Evolutionary conservation across 2,888 invertebrate species (phyloP), one percentile per base, ranked within the genome.

Genomic region (Eumerus sabulonum): DNA sequence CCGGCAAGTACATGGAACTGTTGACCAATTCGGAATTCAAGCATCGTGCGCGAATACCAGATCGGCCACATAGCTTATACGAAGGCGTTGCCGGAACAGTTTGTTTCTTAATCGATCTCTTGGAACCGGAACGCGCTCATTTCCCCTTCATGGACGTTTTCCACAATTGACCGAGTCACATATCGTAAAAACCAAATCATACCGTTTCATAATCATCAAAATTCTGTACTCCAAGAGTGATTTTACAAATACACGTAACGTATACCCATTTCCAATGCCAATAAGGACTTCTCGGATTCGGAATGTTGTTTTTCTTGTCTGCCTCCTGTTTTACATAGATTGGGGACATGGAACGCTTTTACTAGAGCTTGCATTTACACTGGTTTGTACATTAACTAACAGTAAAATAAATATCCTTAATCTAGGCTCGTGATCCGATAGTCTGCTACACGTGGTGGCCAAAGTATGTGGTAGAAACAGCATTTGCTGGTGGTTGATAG

Each of bases 51-150:
- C 91, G 94, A 45, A 91, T 92, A 12, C 97, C 97, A 0, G 97
- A 97, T 87, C 91, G 91, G 83, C 96, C 96, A 0, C 94, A 92
- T 85, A 96, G 95, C 85, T 90, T 98, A 83, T 88, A 93, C 88
- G 97, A 97, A 89, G 97, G 97, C 1, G 91, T 93, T 64, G 95
- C 96, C 9, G 97, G 97, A 1, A 94, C 96, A 0, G 93, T 94
- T 9, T 97, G 96, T 85, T 97, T 91, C 86, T 89, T 97, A 59
- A 90, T 92, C 9, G 97, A 97, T 90, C 88, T 97, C 1, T 87
- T 94, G 0, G 89, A 92, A 54, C 95, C 96, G 5, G 90, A 93
- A 18, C 91, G 91, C 73, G 95, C 96, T 2, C 91, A 92, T 85
- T 97, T 96, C 88, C 97, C 97, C 0, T 95, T 97, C 85, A 93